phyloP scores from a whole-genome alignment of 2,113 vertebrate genomes.

The Poeciliopsis occidentalis region DNA sequence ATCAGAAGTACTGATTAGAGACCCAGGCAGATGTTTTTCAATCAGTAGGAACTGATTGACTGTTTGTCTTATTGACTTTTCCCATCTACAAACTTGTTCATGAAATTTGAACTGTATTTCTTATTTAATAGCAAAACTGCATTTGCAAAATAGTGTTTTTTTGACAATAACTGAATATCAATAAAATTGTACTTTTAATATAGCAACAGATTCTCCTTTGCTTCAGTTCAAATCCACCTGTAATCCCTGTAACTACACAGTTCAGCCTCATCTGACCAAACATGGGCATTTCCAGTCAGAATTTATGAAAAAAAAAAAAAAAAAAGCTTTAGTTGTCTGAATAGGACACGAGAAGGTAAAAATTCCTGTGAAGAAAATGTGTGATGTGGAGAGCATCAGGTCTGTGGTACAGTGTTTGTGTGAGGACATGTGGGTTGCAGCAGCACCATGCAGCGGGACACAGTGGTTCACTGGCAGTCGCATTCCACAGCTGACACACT shows the following conservation, averaged over 20 bases:
- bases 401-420: neutral
- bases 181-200: neutral
- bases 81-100: too few relatives aligned
- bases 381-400: conserved; percentile 18
- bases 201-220: neutral
- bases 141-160: too few relatives aligned
- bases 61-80: too few relatives aligned
- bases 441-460: conserved; percentile 46
- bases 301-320: neutral
- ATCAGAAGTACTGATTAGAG: neutral
- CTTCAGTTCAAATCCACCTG: neutral
- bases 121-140: too few relatives aligned
- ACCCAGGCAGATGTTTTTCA: neutral
- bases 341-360: neutral
- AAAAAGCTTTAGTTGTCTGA: neutral
- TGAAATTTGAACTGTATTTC: too few relatives aligned
- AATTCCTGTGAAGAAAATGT: conserved; percentile 6
- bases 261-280: neutral
- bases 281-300: too few relatives aligned
- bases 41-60: neutral
- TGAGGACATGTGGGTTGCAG: conserved; percentile 36
- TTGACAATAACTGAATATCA: too few relatives aligned
- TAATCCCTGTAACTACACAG: neutral
- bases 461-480: conserved; percentile 58
- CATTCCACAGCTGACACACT: conserved; percentile 61